A percentile compares a stretch with the other conserved stretches of the same genome.
Evolutionary conservation across 2,888 invertebrate genomes (phyloP).

Genomic region (Tipula confusa): DNA sequence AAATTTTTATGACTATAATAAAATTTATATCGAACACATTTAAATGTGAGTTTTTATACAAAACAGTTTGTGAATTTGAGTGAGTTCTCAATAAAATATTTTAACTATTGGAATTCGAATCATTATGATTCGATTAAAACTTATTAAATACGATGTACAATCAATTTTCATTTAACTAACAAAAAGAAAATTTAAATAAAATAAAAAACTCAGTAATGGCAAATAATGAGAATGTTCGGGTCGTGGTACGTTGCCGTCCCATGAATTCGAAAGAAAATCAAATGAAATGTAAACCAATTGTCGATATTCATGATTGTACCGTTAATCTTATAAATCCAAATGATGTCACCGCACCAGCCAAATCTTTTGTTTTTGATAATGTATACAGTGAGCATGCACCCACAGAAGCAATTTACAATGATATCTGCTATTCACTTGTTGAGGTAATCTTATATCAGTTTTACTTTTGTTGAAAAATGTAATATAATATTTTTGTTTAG

Average conservation of each 20-base stretch:
- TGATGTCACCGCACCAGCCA: conserved; percentile 58
- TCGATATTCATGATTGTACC: conserved; percentile 60
- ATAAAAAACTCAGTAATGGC: background rate
- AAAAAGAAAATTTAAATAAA: background rate
- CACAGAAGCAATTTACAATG: conserved; percentile 84
- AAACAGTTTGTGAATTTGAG: background rate
- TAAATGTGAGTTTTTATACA: background rate
- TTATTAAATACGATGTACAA: too few relatives aligned
- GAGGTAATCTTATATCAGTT: conserved; percentile 56
- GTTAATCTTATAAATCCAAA: conserved; percentile 61
- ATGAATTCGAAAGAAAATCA: conserved; percentile 72
- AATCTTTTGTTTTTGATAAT: conserved; percentile 78
- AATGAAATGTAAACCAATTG: conserved; percentile 63
- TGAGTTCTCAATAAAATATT: background rate
- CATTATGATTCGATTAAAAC: background rate
- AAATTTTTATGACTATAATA: background rate
- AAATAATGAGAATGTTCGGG: conserved; percentile 33
- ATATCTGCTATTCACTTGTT: conserved; percentile 76
- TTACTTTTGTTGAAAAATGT: background rate
- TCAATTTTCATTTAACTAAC: background rate
- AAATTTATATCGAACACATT: background rate
- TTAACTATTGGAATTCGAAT: background rate
- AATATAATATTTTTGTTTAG: conserved; percentile 40
- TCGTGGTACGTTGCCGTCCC: conserved; percentile 64
- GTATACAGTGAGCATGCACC: conserved; percentile 70